These are phyloP conservation scores for Sternarchorhynchus goeldii DNA, from an alignment of 2,797 vertebrate species.

Conservation along the genomic window DNA sequence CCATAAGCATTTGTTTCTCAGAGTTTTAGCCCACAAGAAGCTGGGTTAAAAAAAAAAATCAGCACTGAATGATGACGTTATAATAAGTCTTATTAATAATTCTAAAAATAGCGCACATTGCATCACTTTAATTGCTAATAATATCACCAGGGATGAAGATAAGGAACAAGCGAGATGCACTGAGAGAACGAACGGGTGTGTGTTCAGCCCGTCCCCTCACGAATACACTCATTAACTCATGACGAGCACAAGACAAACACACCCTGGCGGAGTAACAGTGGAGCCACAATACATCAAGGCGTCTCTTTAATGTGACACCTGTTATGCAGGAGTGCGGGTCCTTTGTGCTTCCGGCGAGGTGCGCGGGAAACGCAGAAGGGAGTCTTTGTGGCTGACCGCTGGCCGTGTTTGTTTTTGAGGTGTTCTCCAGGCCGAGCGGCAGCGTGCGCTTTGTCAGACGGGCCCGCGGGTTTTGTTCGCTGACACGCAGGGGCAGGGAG, in stretches of 20 bases:
- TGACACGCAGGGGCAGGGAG: conserved; percentile 75
- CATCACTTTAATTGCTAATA: conserved; percentile 1
- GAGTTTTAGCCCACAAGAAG: neutral
- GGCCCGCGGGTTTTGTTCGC: conserved; percentile 76
- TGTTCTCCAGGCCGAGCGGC: conserved; percentile 77
- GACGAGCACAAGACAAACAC: conserved; percentile 66
- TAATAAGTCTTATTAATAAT: neutral
- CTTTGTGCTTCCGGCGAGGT: conserved; percentile 60
- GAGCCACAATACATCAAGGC: conserved; percentile 71
- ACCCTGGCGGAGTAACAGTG: conserved; percentile 59
- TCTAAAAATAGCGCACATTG: neutral
- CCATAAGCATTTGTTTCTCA: neutral
- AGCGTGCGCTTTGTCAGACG: conserved; percentile 73
- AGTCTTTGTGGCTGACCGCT: conserved; percentile 68
- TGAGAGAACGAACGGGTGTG: conserved; percentile 9
- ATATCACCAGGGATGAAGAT: neutral
- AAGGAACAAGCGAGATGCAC: neutral
- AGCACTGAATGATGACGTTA: neutral
- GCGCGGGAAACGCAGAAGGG: conserved; percentile 68
- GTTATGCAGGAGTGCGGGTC: conserved; percentile 61
- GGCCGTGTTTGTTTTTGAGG: conserved; percentile 80
- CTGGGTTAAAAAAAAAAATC: neutral
- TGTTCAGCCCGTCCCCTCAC: conserved; percentile 25
- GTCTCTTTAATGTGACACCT: conserved; percentile 74
- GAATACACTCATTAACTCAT: conserved; percentile 45